Evolutionary conservation across 2,113 vertebrate genomes (phyloP), one percentile per base, ranked within the genome.

Genomic region (Dicerorhinus sumatrensis): DNA sequence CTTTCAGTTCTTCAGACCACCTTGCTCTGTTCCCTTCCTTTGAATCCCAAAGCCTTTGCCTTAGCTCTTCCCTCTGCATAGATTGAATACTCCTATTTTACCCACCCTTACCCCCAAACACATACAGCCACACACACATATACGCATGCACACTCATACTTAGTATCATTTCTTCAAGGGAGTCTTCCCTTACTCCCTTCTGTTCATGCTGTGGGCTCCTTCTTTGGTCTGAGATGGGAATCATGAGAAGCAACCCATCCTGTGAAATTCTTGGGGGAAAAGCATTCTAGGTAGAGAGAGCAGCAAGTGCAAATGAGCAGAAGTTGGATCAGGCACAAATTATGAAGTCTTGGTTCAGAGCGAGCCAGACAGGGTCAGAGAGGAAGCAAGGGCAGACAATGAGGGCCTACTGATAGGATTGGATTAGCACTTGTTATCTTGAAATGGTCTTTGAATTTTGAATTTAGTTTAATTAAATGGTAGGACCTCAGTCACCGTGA

Each of bases 381-480:
- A 93, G 8, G 7, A 82, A 83, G 62, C 77, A 82, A 29, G 27
- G 20, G n/a, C 6, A 42, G 42, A 18, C 65, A 54, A 9, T 72
- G 5, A 62, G 73, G 7, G 17, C 21, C 36, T 79, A 69, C 51
- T 70, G 46, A 27, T 51, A 9, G 31, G 13, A 13, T n/a, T 96
- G 10, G 13, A 75, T 86, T 95, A 36, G 25, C 88, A n/a, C 63
- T 81, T 96, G 23, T 83, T 89, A 87, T 56, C 81, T 76, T 92
- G 46, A 95, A 92, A 56, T 83, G 10, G 46, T 65, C 80, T 94
- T 84, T 96, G 51, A 89, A 56, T 80, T 94, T 87, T 98, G 4
- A 76, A 73, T 94, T 96, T 79, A 89, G 18, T 96, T 95, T 62
- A 96, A 60, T 89, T 92, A 85, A 76, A 83, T 94, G 72, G 36